Percentiles rank a stretch among this genome's conserved stretches.
phyloP scores from a whole-genome alignment of 2,113 vertebrate species.

The Crotophaga sulcirostris region DNA sequence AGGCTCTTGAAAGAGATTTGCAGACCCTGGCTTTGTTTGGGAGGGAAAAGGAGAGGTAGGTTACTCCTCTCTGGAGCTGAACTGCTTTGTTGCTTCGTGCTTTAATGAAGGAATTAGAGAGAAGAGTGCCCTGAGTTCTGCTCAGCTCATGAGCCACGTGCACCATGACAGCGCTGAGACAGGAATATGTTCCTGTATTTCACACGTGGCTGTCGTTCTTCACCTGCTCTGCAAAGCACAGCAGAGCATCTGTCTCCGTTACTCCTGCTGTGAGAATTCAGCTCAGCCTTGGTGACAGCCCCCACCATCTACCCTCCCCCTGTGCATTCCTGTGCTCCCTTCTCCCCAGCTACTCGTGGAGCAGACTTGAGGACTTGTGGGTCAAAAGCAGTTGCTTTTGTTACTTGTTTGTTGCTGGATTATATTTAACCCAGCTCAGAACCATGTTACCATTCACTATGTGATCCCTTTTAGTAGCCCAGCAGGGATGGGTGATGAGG shows the following conservation, averaged over 20 bases:
- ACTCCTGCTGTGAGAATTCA: background rate
- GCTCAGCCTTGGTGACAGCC: background rate
- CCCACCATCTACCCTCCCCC: accelerated
- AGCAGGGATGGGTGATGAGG: background rate
- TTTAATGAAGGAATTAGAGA: background rate
- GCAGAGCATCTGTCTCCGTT: accelerated
- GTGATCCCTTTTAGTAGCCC: background rate
- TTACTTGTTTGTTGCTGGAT: background rate
- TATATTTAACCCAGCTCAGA: background rate
- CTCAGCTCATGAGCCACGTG: accelerated
- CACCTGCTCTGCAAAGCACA: accelerated
- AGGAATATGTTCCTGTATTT: background rate
- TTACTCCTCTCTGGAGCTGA: background rate
- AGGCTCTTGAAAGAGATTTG: background rate
- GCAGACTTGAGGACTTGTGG: background rate
- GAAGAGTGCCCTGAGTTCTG: background rate
- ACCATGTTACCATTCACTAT: accelerated
- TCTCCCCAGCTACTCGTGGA: background rate
- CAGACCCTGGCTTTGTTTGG: background rate
- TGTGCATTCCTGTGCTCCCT: background rate
- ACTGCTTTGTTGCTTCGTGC: background rate
- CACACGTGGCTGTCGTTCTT: background rate
- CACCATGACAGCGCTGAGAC: background rate
- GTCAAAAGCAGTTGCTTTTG: background rate
- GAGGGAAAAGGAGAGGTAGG: background rate